phyloP scores from a whole-genome alignment of 2,797 vertebrate species.

The Adelosebastes latens region DNA sequence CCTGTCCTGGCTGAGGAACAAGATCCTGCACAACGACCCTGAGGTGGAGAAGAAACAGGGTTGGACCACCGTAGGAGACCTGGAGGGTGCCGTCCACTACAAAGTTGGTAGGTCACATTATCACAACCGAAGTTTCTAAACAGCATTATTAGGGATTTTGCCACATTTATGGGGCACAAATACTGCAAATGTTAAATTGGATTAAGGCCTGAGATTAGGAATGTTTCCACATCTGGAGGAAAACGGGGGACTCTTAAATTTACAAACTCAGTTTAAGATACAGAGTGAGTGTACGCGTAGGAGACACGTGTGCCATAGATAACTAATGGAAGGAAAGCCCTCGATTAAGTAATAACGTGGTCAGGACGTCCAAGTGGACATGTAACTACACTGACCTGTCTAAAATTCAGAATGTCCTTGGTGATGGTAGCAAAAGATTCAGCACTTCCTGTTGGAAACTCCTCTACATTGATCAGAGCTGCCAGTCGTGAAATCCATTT shows the following conservation, averaged over 20 bases:
- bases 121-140: background rate
- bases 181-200: background rate
- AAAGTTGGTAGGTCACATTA: conserved; percentile 91
- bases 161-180: background rate
- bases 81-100: conserved; percentile 98
- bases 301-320: background rate
- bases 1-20: conserved; percentile 98
- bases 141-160: background rate
- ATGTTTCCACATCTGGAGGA: background rate
- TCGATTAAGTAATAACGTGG: conserved; percentile 33
- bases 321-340: conserved; percentile 38
- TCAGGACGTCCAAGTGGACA: background rate
- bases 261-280: background rate
- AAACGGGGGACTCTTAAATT: background rate
- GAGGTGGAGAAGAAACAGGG: conserved; percentile 99
- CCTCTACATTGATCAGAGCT: conserved; percentile 23
- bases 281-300: background rate
- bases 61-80: conserved; percentile 95
- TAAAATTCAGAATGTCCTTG: conserved; percentile 46
- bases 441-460: conserved; percentile 73
- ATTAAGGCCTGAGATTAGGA: background rate
- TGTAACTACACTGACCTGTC: conserved; percentile 10
- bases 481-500: conserved; percentile 9
- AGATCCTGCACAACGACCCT: conserved; percentile 97
- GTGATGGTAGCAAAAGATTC: conserved; percentile 5